phyloP scores from a whole-genome alignment of 2,797 vertebrate species.

The Alfaro cultratus region DNA sequence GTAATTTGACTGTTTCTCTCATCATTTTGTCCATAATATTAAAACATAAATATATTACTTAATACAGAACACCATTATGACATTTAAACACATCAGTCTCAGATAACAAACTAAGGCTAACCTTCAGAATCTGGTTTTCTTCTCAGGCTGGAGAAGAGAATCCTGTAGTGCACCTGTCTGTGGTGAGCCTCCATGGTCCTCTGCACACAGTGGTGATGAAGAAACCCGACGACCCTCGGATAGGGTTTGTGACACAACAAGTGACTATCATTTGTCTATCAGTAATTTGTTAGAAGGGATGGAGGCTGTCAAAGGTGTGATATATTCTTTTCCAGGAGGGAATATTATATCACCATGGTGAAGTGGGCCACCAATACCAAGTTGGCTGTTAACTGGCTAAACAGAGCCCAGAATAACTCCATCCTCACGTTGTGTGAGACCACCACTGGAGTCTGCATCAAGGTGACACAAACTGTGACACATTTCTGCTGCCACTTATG shows the following conservation, averaged over 20 bases:
- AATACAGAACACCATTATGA: neutral
- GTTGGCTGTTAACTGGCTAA: conserved; percentile 97
- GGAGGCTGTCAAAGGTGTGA: conserved; percentile 14
- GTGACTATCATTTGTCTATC: neutral
- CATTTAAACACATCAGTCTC: neutral
- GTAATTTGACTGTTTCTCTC: neutral
- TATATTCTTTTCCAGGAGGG: conserved; percentile 76
- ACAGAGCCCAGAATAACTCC: conserved; percentile 96
- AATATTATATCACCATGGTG: conserved; percentile 97
- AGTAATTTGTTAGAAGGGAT: conserved; percentile 1
- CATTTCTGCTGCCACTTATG: conserved; percentile 7
- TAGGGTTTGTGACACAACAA: conserved; percentile 72
- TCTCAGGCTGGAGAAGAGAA: conserved; percentile 92
- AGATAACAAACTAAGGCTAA: neutral
- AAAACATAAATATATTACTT: neutral
- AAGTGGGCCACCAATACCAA: conserved; percentile 98
- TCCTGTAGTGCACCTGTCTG: conserved; percentile 90
- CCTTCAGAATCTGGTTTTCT: conserved; percentile 10
- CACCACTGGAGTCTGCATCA: conserved; percentile 94
- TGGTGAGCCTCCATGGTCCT: conserved; percentile 94
- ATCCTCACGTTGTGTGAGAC: conserved; percentile 95
- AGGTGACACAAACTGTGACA: conserved; percentile 80
- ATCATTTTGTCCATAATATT: neutral
- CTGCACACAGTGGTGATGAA: conserved; percentile 93
- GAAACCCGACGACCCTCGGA: conserved; percentile 92